Conservation (phyloP, 1,140 invertebrate species). For the Archivesica marissinica region DNA sequence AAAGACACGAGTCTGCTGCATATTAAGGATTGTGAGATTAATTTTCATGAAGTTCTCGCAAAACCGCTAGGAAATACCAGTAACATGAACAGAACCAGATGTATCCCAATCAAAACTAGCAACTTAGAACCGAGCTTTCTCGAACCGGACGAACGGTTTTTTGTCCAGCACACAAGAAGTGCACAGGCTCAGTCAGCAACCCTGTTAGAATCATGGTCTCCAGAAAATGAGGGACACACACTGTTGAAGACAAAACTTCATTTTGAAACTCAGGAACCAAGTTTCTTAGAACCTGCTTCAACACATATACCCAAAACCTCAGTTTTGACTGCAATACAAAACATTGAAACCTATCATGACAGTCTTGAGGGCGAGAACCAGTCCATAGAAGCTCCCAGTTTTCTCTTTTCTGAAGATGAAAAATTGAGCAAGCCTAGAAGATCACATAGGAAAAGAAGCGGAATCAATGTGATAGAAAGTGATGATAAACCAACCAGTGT, state of each 20-base stretch:
- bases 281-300: slow-evolving; percentile 3
- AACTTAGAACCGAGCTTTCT: slow-evolving; percentile 29
- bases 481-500: slow-evolving; percentile 35
- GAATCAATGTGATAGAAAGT: not conserved
- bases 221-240: not conserved
- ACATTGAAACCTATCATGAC: slow-evolving; percentile 34
- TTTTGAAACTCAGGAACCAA: not conserved
- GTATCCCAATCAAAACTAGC: not conserved
- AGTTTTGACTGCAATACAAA: slow-evolving; percentile 3
- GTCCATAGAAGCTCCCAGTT: slow-evolving; percentile 18
- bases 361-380: slow-evolving; percentile 23
- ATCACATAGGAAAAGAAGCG: slow-evolving; percentile 42
- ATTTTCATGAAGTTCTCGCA: slow-evolving; percentile 15
- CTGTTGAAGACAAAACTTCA: not conserved
- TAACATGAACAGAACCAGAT: not conserved
- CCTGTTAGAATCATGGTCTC: slow-evolving; percentile 3
- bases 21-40: slow-evolving; percentile 45
- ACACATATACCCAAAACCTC: not conserved
- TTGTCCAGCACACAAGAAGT: not conserved
- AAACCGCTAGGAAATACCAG: not conserved
- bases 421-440: not conserved
- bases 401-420: slow-evolving; percentile 8
- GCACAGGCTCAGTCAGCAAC: not conserved
- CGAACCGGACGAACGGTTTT: not conserved
- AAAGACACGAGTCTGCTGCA: slow-evolving; percentile 54